phyloP scores from a whole-genome alignment of 2,113 vertebrate genomes.

The Pyxicephalus adspersus region DNA sequence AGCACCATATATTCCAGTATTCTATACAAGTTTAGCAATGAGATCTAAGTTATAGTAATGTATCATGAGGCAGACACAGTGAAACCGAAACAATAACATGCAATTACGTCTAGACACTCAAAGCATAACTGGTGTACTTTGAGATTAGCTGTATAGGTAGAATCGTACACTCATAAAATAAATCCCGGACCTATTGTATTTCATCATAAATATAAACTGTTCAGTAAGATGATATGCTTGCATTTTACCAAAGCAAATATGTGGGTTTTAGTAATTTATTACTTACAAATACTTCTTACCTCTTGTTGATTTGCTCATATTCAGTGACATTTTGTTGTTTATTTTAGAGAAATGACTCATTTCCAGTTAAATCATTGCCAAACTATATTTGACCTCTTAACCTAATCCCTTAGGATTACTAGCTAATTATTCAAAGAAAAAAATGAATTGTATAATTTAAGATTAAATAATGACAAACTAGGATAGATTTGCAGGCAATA shows the following conservation, averaged over 20 bases:
- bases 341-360: constrained; percentile 74
- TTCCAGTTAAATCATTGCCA: constrained; percentile 75
- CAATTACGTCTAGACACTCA: constrained; percentile 52
- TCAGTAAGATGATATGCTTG: constrained; percentile 48
- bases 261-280: constrained; percentile 73
- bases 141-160: constrained; percentile 49
- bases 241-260: constrained; percentile 58
- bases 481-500: constrained; percentile 32
- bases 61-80: constrained; percentile 20
- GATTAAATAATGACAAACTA: constrained; percentile 55
- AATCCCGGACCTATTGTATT: constrained; percentile 54
- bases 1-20: neutral
- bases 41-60: constrained; percentile 2
- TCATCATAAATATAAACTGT: constrained; percentile 55
- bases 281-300: constrained; percentile 79
- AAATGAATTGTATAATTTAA: constrained; percentile 58
- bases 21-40: neutral
- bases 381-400: constrained; percentile 69
- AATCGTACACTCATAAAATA: constrained; percentile 51
- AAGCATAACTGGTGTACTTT: constrained; percentile 47
- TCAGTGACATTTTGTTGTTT: constrained; percentile 73
- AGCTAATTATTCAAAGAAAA: constrained; percentile 63
- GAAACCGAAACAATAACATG: constrained; percentile 52
- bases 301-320: constrained; percentile 74
- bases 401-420: constrained; percentile 60